Conservation (phyloP, 2,888 invertebrate species). For the Leptinotarsa juncta region DNA sequence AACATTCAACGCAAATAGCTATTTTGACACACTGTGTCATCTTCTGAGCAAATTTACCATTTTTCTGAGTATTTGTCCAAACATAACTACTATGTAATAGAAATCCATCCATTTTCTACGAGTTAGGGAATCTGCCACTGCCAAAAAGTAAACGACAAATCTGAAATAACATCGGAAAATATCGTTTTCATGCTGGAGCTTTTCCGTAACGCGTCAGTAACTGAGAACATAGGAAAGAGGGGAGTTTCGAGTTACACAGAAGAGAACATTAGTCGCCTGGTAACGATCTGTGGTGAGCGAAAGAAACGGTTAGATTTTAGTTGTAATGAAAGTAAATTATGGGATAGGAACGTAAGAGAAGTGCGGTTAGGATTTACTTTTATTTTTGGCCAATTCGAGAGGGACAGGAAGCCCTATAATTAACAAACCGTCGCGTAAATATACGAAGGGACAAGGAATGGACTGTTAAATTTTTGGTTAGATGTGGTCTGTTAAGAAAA, state of each 20-base stretch:
- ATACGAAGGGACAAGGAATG: not conserved
- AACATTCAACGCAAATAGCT: too few species aligned
- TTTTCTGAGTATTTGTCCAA: too few species aligned
- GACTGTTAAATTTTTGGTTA: not conserved
- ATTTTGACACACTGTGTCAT: too few species aligned
- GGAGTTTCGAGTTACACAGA: constrained; percentile 18
- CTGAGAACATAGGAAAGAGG: constrained; percentile 8
- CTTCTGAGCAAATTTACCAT: too few species aligned
- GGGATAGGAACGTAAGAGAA: not conserved
- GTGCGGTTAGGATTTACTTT: not conserved
- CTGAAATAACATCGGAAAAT: constrained; percentile 3
- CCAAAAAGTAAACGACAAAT: not conserved
- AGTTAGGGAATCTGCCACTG: not conserved
- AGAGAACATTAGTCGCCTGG: constrained; percentile 15
- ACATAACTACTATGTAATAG: not conserved
- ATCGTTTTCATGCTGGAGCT: constrained; percentile 6
- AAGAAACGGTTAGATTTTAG: constrained; percentile 7
- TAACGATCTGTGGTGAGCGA: constrained; percentile 17
- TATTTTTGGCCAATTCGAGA: not conserved
- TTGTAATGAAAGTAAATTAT: not conserved
- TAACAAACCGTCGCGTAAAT: not conserved
- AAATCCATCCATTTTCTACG: not conserved
- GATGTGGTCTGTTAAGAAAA: too few species aligned
- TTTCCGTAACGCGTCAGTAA: constrained; percentile 16
- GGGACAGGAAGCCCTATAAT: not conserved